Evolutionary conservation across 2,888 invertebrate genomes (phyloP), one percentile per base, ranked within the genome.

Genomic region (Parnassius orleans): DNA sequence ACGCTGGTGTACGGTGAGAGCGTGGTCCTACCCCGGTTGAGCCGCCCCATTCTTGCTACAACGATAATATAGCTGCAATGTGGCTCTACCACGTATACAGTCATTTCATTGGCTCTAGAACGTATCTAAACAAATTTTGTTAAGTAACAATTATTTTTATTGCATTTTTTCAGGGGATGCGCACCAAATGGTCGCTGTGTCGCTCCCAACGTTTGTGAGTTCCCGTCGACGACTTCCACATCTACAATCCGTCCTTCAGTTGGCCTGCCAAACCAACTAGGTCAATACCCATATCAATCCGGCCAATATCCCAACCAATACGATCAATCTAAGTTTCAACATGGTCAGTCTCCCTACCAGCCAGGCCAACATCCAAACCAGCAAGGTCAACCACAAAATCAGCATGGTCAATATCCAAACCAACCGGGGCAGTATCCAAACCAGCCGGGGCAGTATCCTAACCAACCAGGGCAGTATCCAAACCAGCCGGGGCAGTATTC

Each of bases 131-230:
- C 7, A 33, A 5, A 33, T 33, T 33, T 33, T 33, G 7, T 33
- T 33, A 3, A 33, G 7, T 33, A 33, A 33, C 33, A 33, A 33
- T 33, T 1, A 33, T 7, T 3, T 7, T 33, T 33, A 33, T 33
- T 33, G 33, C 3, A 7, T 33, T 61, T n/a, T 76, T 77, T 78
- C 65, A 92, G 95, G 64, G 80, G 81, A 2, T 95, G 95, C 71
- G 84, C 87, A 67, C 72, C 77, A 7, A 73, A 74, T 19, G 89
- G 87, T 1, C 80, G 76, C 54, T 85, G 86, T 60, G 66, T 84
- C 14, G 76, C 82, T 15, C 84, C 86, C 0, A 81, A 89, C 64
- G 75, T 75, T 1, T 93, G 93, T 65, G 73, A 74, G 47, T 76
- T 90, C 72, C 74, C 86, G 19, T 68, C 89, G 63, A 87, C 87